Evolutionary conservation across 2,888 invertebrate genomes (phyloP), one percentile per base, ranked within the genome.

Genomic region (Drosophila hamatofila): DNA sequence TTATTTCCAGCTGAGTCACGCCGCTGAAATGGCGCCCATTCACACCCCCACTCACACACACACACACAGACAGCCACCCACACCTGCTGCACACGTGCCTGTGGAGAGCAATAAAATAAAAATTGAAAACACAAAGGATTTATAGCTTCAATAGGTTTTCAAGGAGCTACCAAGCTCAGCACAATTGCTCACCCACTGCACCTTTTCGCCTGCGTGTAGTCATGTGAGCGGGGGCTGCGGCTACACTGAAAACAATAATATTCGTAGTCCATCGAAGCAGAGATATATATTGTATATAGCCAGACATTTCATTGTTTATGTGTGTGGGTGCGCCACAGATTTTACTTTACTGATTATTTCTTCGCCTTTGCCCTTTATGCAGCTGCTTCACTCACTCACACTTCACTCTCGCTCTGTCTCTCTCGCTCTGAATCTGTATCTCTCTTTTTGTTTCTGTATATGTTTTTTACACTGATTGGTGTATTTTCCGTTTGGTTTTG

Each of bases 61-160:
- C 37, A 33, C 14, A 18, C n/a, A 18, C 18, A 49, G 35, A 35
- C 35, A 35, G 35, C 35, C 35, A 12, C 37, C 33, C 44, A 12
- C 33, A 35, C 44, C n/a, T n/a, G 21, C 42, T 11, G 63, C 68
- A 75, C 62, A 72, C 76, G 72, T 72, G 73, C 75, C 83, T 81
- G 83, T 80, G 72, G 86, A 81, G 87, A 88, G 86, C 86, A 88
- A 88, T 89, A 88, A 88, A 88, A 88, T 88, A 89, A 88, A 88
- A 88, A 88, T 89, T 88, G 88, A 88, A 89, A 88, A 88, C 89
- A 88, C 88, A 88, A 88, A 89, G 88, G 89, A 88, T 88, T 88
- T 88, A 88, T 88, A 86, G 88, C 89, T 89, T 89, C 88, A 88
- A 89, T 87, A 88, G 88, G 88, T 88, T 88, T 88, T 88, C 88